These are phyloP conservation scores for Sphaerophoria rueppellii DNA, from an alignment of 2,888 invertebrate genomes.

Conservation along the genomic window DNA sequence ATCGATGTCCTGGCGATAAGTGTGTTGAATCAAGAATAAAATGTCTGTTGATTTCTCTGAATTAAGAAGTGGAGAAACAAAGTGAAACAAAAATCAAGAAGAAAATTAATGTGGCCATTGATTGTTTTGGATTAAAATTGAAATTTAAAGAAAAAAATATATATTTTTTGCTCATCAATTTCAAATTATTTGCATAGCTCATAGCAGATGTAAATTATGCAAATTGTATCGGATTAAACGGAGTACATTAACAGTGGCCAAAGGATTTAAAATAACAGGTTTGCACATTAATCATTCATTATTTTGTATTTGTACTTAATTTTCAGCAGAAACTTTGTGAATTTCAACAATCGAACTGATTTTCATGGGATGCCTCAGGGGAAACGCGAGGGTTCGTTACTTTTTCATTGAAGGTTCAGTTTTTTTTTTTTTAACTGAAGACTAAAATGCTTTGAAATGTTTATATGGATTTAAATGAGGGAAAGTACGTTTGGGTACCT, in stretches of 20 bases:
- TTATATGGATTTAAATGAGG: no score
- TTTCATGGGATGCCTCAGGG: no score
- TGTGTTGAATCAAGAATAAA: slow-evolving; percentile 15
- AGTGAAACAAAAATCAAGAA: slow-evolving; percentile 3
- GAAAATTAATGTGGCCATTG: neutral
- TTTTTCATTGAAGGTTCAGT: neutral
- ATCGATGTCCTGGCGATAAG: slow-evolving; percentile 69
- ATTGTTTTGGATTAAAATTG: slow-evolving; percentile 1
- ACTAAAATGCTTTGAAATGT: no score
- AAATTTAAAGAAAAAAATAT: neutral
- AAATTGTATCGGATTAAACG: slow-evolving; percentile 55
- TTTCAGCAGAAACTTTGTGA: no score
- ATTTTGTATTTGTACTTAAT: no score
- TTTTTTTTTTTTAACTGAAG: neutral
- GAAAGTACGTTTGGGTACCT: no score
- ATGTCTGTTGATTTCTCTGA: slow-evolving; percentile 2
- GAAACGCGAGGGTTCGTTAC: no score
- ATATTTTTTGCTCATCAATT: slow-evolving; percentile 15
- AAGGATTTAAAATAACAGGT: slow-evolving; percentile 57
- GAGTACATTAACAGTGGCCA: slow-evolving; percentile 21
- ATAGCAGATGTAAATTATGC: slow-evolving; percentile 45
- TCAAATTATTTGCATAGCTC: neutral
- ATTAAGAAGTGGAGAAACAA: slow-evolving; percentile 27
- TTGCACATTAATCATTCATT: slow-evolving; percentile 14
- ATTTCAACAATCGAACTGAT: no score